Base-by-base conservation (phyloP, 1,140 invertebrate genomes). In the Neodiprion fabricii region DNA sequence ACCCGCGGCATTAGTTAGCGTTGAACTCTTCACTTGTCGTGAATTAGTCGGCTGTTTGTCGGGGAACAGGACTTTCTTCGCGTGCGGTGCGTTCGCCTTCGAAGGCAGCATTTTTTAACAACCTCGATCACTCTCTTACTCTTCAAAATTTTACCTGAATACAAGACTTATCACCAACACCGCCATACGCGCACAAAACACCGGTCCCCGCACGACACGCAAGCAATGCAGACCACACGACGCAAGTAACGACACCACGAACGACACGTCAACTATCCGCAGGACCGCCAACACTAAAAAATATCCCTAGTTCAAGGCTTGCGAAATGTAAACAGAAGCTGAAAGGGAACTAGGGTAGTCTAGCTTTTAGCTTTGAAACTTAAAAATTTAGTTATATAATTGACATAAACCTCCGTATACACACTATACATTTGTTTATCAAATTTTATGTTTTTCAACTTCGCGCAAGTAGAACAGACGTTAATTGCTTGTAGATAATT, bases 1-100 rank as follows among this genome's bases (percentile, higher is more conserved):
- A 75, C 91, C 92, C 77, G 90, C 86, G 77, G 91, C 91, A 81
- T 91, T 92, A 75, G 91, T 91, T 78, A 92, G 88, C 78, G 90
- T 89, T 7, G 88, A 87, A 11, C 85, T 83, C 78, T 89, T 88
- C 80, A 88, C 84, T 78, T 88, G 86, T 75, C 86, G 87, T 0
- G 83, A 77, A 40, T 40, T 40, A 1, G 82, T 78, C 28, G 85
- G 72, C 71, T 84, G 85, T 78, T 87, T 87, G 73, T 88, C 86
- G 14, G 81, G 79, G 67, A 85, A 85, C 77, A 84, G 81, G 61
- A 85, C 73, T 80, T 87, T 87, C 74, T 85, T 87, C 28, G 80
- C 70, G 75, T 79, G 81, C 75, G 82, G 79, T 75, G 79, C 78
- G 71, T 81, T 75, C 70, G 79, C 68, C 81, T 85, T 87, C 74